These are phyloP conservation scores for Distichodus sexfasciatus DNA, from an alignment of 2,797 vertebrate genomes.

Conservation along the genomic window DNA sequence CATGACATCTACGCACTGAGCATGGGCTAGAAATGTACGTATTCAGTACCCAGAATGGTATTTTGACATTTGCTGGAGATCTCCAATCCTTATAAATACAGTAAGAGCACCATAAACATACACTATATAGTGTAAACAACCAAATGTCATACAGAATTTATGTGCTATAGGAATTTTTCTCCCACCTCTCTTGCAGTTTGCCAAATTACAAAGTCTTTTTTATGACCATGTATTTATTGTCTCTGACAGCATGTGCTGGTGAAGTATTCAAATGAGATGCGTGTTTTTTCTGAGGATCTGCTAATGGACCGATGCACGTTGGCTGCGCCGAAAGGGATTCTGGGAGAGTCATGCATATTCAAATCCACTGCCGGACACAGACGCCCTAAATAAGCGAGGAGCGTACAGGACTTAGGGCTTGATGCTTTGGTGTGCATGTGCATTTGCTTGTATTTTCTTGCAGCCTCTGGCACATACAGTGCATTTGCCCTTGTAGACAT, in stretches of 20 bases:
- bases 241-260: slow-evolving; percentile 62
- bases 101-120: slow-evolving; percentile 33
- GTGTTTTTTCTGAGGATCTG: slow-evolving; percentile 58
- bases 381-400: slow-evolving; percentile 76
- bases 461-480: slow-evolving; percentile 63
- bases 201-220: slow-evolving; percentile 52
- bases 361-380: slow-evolving; percentile 79
- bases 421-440: slow-evolving; percentile 54
- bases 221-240: slow-evolving; percentile 62
- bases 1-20: not conserved
- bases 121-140: slow-evolving; percentile 29
- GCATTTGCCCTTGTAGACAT: slow-evolving; percentile 62
- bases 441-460: slow-evolving; percentile 50
- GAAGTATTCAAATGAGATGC: slow-evolving; percentile 78
- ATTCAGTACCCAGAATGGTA: slow-evolving; percentile 4
- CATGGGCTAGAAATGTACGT: slow-evolving; percentile 12
- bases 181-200: slow-evolving; percentile 37
- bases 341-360: slow-evolving; percentile 79
- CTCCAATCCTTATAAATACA: slow-evolving; percentile 34
- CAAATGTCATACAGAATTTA: slow-evolving; percentile 40
- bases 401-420: slow-evolving; percentile 71
- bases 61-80: slow-evolving; percentile 30
- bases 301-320: slow-evolving; percentile 55
- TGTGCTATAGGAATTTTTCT: slow-evolving; percentile 37
- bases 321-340: slow-evolving; percentile 70